Conservation (phyloP, 2,113 vertebrate genomes). For the Taxidea taxus region DNA sequence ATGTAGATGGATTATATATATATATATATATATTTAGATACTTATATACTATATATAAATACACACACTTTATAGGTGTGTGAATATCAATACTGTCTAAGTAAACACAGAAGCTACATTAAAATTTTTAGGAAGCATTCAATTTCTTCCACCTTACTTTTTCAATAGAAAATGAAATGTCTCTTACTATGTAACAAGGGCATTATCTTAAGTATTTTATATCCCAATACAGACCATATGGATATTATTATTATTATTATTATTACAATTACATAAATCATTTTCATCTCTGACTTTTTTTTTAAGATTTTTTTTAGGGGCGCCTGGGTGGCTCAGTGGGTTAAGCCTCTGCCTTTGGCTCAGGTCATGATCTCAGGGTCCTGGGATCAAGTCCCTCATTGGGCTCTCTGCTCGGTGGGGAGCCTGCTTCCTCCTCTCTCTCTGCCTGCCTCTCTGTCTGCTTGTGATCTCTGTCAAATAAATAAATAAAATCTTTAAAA, state of each 20-base stretch:
- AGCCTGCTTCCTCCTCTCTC: too few species aligned
- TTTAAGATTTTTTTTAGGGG: too few species aligned
- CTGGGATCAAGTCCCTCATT: too few species aligned
- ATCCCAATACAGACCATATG: neutral
- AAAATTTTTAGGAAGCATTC: neutral
- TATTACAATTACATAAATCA: neutral
- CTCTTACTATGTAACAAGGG: neutral
- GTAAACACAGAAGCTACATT: neutral
- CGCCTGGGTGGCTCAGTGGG: too few species aligned
- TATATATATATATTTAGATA: neutral
- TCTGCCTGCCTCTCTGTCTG: too few species aligned
- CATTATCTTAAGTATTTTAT: neutral
- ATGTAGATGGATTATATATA: neutral
- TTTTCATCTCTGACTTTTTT: neutral
- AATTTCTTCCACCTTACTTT: neutral
- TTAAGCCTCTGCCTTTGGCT: too few species aligned
- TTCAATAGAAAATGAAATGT: neutral
- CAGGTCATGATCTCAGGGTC: too few species aligned
- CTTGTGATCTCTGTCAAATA: too few species aligned
- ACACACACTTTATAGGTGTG: neutral
- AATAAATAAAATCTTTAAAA: too few species aligned
- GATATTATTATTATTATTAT: neutral
- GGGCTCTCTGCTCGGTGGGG: too few species aligned
- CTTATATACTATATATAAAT: neutral
- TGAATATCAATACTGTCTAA: neutral